Percentiles rank a stretch among this genome's conserved stretches.
phyloP scores from a whole-genome alignment of 2,888 invertebrate genomes.

The Coronaproctus castanopsis region DNA sequence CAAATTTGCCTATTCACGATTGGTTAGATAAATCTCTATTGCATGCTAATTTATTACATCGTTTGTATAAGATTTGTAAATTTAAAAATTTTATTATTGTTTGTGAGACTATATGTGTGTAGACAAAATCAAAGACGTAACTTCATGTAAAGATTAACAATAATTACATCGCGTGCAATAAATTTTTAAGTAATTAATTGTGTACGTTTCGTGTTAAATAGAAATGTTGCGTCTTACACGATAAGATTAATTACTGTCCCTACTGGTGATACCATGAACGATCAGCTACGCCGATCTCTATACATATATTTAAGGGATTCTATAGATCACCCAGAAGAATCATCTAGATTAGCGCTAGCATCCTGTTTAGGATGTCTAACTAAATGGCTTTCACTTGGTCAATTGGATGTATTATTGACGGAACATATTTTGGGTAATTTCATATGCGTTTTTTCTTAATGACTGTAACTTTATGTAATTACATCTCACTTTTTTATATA shows the following conservation, averaged over 20 bases:
- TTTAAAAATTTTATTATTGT: too few relatives aligned
- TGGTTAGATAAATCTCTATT: too few relatives aligned
- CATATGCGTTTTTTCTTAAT: background rate
- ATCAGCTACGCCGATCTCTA: constrained; percentile 50
- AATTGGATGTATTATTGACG: constrained; percentile 47
- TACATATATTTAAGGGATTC: constrained; percentile 43
- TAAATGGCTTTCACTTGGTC: constrained; percentile 50
- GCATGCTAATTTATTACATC: too few relatives aligned
- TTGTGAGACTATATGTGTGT: too few relatives aligned
- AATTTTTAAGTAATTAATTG: too few relatives aligned
- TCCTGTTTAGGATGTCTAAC: constrained; percentile 77
- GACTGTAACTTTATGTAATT: background rate
- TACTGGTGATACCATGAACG: constrained; percentile 76
- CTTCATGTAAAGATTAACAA: too few relatives aligned
- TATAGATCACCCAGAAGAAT: constrained; percentile 56
- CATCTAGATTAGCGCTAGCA: constrained; percentile 57
- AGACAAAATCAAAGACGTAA: too few relatives aligned
- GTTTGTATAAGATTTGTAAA: too few relatives aligned
- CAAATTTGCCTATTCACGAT: too few relatives aligned
- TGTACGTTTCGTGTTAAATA: too few relatives aligned
- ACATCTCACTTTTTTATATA: background rate
- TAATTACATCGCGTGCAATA: too few relatives aligned
- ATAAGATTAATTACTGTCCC: constrained; percentile 62
- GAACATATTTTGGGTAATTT: constrained; percentile 50
- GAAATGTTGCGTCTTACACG: constrained; percentile 81